Base-by-base conservation (phyloP, 2,113 vertebrate species). In the Protomyctophum bolini region DNA sequence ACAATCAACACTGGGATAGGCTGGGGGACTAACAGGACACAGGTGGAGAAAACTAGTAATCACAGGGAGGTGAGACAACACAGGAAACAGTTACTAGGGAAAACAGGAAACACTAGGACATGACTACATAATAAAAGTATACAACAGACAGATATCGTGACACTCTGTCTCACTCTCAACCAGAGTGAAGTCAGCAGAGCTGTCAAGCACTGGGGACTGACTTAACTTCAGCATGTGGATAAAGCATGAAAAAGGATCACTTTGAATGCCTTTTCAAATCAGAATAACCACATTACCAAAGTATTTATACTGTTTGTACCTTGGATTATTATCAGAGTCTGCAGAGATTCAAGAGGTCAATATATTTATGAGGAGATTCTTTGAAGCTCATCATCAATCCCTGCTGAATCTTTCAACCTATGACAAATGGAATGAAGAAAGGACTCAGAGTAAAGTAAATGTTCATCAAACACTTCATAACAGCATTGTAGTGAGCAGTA, bases 331-430 rank as follows among this genome's bases (percentile, higher is more conserved):
- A 21, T 21, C 21, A 21, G 21, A 0, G 73, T 82, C 45, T 76
- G 66, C 89, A 87, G 8, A 87, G 67, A 61, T 88, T 80, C 2
- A 91, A 84, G 93, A 84, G 93, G 88, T 98, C 96, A 60, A 97
- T 96, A 81, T 98, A 98, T 82, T 96, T 98, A 68, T 99, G 96
- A 50, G 97, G 97, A 78, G 99, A 99, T 66, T 97, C 94, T 67
- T 93, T 89, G 83, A 98, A 99, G 85, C 99, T 97, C 60, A 99
- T 93, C 79, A 99, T 87, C 11, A 99, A 95, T 60, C 96, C 95
- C 87, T 99, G 98, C 57, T 99, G 97, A 21, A 96, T 94, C 81
- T 99, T 99, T 80, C 99, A 91, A 81, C 97, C 98, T 73, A 21
- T 1, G 67, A 76, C 74, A 54, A 63, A 46, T 28, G 28, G 10